Percentiles rank a stretch among this genome's conserved stretches.
Evolutionary conservation across 64 coral and sea anemone genomes (phyloP).

Genomic region (Cladopsammia gracilis): DNA sequence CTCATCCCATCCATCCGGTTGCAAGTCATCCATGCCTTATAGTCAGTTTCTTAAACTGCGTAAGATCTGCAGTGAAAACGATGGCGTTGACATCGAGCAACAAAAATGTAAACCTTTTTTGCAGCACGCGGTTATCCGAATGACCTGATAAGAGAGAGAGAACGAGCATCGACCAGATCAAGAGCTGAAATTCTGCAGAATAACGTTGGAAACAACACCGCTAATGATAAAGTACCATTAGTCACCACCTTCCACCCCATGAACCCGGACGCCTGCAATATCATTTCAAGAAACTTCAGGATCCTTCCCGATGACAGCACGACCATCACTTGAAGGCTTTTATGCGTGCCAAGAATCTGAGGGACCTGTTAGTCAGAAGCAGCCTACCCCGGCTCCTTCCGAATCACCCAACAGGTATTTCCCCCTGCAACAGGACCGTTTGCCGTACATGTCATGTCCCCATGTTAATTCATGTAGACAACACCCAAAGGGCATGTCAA

Average conservation of each 20-base stretch:
- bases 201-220: background rate
- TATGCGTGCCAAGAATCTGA: too few species aligned
- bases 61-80: too few species aligned
- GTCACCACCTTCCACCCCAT: background rate
- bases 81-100: too few species aligned
- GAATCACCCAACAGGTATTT: too few species aligned
- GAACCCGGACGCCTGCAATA: background rate
- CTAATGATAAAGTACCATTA: background rate
- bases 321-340: too few species aligned
- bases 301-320: background rate
- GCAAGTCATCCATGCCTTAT: too few species aligned
- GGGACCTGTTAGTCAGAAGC: too few species aligned
- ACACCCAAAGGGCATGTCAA: background rate
- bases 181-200: background rate
- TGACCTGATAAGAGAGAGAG: background rate
- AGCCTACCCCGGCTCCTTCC: too few species aligned
- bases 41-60: too few species aligned
- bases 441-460: background rate
- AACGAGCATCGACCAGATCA: background rate
- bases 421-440: background rate
- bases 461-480: background rate
- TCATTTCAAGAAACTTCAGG: background rate
- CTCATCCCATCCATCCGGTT: too few species aligned
- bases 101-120: too few species aligned
- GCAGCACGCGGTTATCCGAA: too few species aligned